A percentile compares a stretch with the other conserved stretches of the same genome.
phyloP scores from a whole-genome alignment of 2,888 invertebrate species.

The Epistrophella euchroma region DNA sequence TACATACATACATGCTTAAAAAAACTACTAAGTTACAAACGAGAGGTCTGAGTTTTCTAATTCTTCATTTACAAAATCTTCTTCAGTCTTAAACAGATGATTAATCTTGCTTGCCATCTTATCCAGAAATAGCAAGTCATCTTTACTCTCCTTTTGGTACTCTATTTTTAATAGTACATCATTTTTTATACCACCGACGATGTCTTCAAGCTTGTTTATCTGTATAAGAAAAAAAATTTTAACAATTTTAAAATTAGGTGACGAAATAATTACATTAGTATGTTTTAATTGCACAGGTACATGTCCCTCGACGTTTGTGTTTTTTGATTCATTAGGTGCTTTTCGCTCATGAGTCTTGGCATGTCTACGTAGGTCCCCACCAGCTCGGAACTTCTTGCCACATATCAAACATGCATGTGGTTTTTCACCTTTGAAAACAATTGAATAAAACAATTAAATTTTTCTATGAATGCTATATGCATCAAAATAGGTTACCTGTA shows the following conservation, averaged over 20 bases:
- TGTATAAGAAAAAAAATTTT: not conserved
- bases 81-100: conserved; percentile 73
- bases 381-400: conserved; percentile 92
- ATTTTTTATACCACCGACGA: conserved; percentile 28
- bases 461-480: not conserved
- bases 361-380: conserved; percentile 93
- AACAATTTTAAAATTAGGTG: not conserved
- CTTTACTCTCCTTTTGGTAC: conserved; percentile 47
- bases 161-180: conserved; percentile 46
- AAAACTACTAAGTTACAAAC: conserved; percentile 58
- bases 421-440: conserved; percentile 86
- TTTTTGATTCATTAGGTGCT: conserved; percentile 12
- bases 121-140: conserved; percentile 58
- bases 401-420: conserved; percentile 91
- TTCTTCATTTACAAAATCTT: conserved; percentile 46
- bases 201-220: conserved; percentile 1
- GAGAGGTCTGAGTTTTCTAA: conserved; percentile 50
- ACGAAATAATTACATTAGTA: not conserved
- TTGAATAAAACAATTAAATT: not conserved
- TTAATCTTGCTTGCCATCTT: conserved; percentile 65
- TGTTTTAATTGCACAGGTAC: not conserved
- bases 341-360: conserved; percentile 87
- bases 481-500: conserved; percentile 86
- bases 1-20: not conserved
- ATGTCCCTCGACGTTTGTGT: not conserved